Evolutionary conservation across 2,888 invertebrate species (phyloP).

Genomic region (Nebria salina): DNA sequence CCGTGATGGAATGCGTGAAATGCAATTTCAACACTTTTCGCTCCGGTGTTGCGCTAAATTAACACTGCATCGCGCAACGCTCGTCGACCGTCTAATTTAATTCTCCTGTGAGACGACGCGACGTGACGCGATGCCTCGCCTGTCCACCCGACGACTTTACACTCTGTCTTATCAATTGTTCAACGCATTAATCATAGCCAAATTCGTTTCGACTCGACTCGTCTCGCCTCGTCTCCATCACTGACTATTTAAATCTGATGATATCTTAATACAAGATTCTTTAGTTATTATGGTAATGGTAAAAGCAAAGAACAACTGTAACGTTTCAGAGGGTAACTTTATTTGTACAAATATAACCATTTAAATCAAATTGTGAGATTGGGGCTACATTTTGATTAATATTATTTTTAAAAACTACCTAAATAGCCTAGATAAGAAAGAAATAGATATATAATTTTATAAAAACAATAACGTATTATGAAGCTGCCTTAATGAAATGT

Average conservation of each 20-base stretch:
- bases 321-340: too few species aligned
- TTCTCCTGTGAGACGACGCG: slow-evolving; percentile 6
- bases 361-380: too few species aligned
- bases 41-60: slow-evolving; percentile 12
- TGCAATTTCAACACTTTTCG: slow-evolving; percentile 42
- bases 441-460: too few species aligned
- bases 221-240: neutral
- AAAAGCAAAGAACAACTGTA: too few species aligned
- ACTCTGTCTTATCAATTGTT: slow-evolving; percentile 31
- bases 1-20: slow-evolving; percentile 43
- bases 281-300: neutral
- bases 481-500: too few species aligned
- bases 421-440: too few species aligned
- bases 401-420: too few species aligned
- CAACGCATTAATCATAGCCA: slow-evolving; percentile 30
- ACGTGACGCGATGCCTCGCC: neutral
- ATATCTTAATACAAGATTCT: neutral
- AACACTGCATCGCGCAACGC: slow-evolving; percentile 10
- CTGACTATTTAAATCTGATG: neutral
- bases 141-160: slow-evolving; percentile 15
- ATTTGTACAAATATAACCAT: too few species aligned
- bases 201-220: neutral
- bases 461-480: too few species aligned
- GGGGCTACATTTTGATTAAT: too few species aligned
- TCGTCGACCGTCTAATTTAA: slow-evolving; percentile 31